Base-by-base conservation (phyloP, 2,797 vertebrate genomes). In the Amphiprion clarkii region DNA sequence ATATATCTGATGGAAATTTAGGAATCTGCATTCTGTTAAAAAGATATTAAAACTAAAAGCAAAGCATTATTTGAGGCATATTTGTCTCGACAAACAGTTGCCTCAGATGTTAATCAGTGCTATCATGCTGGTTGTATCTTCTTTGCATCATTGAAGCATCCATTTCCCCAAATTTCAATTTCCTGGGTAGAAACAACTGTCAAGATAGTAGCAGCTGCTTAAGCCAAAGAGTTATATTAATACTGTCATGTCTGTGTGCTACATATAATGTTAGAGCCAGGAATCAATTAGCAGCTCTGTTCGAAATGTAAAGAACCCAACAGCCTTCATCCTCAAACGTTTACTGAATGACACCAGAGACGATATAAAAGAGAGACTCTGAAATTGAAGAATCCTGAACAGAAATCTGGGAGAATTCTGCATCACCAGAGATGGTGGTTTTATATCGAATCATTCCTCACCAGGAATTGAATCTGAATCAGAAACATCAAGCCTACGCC, bases 81-180 rank as follows among this genome's bases (percentile, higher is more conserved):
- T 66, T 59, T 67, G 42, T 57, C 31, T 62, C 60, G 56, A 85
- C 8, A 42, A 13, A 59, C 40, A 70, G 42, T 40, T 42, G 19
- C 56, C 27, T 60, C n/a, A 19, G 13, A 58, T 44, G 44, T 39
- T 23, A 58, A 23, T 49, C 6, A 13, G 27, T 29, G 13, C 13
- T 16, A 54, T 16, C 14, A 11, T 6, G 54, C 1, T 27, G 5
- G 4, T 53, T 14, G 25, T 12, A 14, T 14, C 10, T 25, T 49
- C 7, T 3, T 53, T 16, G 10, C 27, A 3, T 17, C 25, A 31
- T 1, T 27, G 27, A 55, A 55, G 23, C 52, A 3, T 54, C 23
- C 52, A 54, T 25, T 23, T 16, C 23, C 13, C 4, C 23, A 29
- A 54, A 54, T 29, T 7, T 29, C 53, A 31, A 31, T 31, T 17